These are phyloP conservation scores for Monoplex corrugatus DNA, from an alignment of 2,888 invertebrate genomes.

Conservation along the genomic window DNA sequence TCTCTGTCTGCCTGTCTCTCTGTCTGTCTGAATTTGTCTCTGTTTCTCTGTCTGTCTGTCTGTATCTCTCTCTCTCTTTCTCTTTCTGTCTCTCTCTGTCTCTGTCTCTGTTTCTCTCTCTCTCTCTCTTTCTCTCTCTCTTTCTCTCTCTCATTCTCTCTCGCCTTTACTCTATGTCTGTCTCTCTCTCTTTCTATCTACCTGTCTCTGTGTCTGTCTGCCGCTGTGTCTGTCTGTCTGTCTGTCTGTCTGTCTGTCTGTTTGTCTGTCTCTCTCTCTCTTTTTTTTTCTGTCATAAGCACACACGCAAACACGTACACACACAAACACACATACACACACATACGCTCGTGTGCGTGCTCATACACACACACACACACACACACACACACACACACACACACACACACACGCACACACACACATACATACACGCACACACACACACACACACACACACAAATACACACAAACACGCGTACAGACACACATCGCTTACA, in stretches of 20 bases:
- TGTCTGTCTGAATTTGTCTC: background rate
- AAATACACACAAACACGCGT: background rate
- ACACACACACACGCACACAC: background rate
- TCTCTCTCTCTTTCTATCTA: background rate
- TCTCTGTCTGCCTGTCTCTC: background rate
- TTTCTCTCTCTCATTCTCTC: background rate
- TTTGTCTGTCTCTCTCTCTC: background rate
- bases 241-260: background rate
- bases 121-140: background rate
- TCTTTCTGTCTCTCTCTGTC: background rate
- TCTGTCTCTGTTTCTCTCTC: background rate
- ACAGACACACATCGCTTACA: background rate
- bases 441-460: background rate
- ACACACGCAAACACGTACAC: background rate
- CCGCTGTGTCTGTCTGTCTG: background rate
- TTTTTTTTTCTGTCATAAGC: background rate
- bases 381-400: slow-evolving; percentile 2
- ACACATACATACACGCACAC: background rate
- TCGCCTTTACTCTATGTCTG: background rate
- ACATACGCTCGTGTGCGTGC: background rate
- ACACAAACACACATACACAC: background rate
- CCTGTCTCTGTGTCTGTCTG: background rate
- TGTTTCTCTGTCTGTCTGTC: background rate
- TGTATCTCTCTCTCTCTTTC: background rate
- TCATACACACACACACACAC: slow-evolving; percentile 11